Evolutionary conservation across 2,888 invertebrate species (phyloP), one percentile per base, ranked within the genome.

Genomic region (Meta bourneti): DNA sequence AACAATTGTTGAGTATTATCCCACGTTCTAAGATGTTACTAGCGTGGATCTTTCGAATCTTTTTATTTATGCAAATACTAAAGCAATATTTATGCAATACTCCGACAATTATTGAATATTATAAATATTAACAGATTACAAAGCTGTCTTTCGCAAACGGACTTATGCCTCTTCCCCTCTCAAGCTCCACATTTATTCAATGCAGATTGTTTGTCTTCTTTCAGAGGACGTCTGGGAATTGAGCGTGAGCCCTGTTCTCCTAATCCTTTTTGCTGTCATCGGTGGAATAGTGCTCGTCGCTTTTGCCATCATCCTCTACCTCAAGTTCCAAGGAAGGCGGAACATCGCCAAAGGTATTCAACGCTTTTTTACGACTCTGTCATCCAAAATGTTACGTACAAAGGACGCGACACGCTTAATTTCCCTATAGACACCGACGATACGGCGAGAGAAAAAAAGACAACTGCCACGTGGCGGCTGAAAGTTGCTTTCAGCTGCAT

Each of bases 181-280:
- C 1, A 34, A 4, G 1, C 34, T 34, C 34, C 34, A 34, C 34
- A 34, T 34, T 34, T 34, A 34, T 34, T 34, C 34, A 34, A 34
- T 34, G 4, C 34, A 34, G 34, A 34, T 34, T 34, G 34, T 34
- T 34, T 34, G 34, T 34, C 72, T 79, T 86, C 61, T 93, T 91
- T 54, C 82, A 93, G 93, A 93, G 80, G 93, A 93, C 74, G 93
- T 93, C 13, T 93, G 93, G 93, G 93, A 93, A 74, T 75, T 93
- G 34, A 93, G 90, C 48, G 11, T 93, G 11, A 93, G 88, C 80
- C 93, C 93, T 48, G 71, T 93, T n/a, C 92, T 93, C 19, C 52
- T 93, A 72, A 80, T 93, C 78, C 90, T 93, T 0, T 87, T 92
- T 71, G 92, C 92, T 75, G 87, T 93, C 11, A 77, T 92, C 16